These are phyloP conservation scores for Corvus cornix DNA, from an alignment of 2,113 vertebrate species.

Conservation along the genomic window DNA sequence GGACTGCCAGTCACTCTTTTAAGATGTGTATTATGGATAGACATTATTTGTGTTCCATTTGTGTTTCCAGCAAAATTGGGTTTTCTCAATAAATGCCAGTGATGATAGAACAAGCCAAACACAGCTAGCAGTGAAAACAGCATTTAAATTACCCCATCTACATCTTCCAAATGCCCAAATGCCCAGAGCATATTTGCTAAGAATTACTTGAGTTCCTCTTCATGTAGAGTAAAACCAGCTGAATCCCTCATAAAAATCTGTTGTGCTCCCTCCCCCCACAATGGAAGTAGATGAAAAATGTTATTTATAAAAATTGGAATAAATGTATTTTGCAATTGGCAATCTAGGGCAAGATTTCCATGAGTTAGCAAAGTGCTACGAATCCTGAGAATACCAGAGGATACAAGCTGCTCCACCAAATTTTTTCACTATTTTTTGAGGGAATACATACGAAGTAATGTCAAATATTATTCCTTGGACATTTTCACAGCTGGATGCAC, in stretches of 20 bases:
- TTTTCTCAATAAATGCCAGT: background rate
- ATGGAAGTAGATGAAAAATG: background rate
- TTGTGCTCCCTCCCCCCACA: rapidly evolving
- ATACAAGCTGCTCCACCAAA: background rate
- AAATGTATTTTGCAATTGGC: background rate
- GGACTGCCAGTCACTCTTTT: background rate
- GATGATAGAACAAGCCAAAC: background rate
- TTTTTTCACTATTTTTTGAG: background rate
- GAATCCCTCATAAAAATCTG: background rate
- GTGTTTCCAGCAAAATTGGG: background rate
- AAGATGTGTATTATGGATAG: background rate
- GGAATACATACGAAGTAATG: background rate
- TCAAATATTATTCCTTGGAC: background rate
- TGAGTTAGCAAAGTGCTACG: background rate
- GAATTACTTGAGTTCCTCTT: background rate
- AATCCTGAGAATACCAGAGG: background rate
- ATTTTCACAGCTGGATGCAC: slow-evolving; percentile 3
- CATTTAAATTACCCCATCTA: background rate
- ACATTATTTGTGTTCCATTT: background rate
- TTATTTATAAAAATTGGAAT: background rate
- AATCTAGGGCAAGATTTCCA: background rate
- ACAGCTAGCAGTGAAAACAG: background rate
- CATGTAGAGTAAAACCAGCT: background rate
- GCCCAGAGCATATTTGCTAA: background rate
- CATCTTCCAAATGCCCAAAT: background rate